A percentile compares a stretch with the other conserved stretches of the same genome.
Evolutionary conservation across 1,140 invertebrate species (phyloP).

Genomic region (Heliconius hermathena): DNA sequence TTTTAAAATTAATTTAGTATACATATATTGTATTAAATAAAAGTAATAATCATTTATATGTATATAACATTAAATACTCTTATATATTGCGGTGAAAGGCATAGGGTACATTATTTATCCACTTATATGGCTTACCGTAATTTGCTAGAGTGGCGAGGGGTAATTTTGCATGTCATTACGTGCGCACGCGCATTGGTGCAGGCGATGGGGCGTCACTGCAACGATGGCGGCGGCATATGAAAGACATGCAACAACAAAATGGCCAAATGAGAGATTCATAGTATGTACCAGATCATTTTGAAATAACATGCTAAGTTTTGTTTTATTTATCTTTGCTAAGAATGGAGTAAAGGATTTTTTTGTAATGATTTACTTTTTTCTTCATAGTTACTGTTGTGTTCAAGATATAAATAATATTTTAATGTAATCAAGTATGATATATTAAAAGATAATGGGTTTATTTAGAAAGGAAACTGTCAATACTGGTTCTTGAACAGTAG

Average conservation of each 20-base stretch:
- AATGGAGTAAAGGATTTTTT: neutral
- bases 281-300: neutral
- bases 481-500: no score
- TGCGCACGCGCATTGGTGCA: conserved; percentile 59
- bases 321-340: neutral
- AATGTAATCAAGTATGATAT: no score
- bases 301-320: neutral
- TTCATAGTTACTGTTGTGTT: neutral
- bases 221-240: conserved; percentile 46
- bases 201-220: conserved; percentile 44
- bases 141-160: conserved; percentile 43
- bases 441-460: no score
- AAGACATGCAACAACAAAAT: conserved; percentile 26
- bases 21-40: no score
- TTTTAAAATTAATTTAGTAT: no score
- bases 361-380: neutral
- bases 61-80: neutral
- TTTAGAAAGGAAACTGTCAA: no score
- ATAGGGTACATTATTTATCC: conserved; percentile 17
- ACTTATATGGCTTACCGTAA: conserved; percentile 38
- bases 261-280: conserved; percentile 16
- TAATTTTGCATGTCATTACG: conserved; percentile 67
- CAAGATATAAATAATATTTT: no score
- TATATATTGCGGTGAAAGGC: conserved; percentile 7
- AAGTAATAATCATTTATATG: no score